phyloP scores from a whole-genome alignment of 2,113 vertebrate genomes.

The Chrysemys picta region DNA sequence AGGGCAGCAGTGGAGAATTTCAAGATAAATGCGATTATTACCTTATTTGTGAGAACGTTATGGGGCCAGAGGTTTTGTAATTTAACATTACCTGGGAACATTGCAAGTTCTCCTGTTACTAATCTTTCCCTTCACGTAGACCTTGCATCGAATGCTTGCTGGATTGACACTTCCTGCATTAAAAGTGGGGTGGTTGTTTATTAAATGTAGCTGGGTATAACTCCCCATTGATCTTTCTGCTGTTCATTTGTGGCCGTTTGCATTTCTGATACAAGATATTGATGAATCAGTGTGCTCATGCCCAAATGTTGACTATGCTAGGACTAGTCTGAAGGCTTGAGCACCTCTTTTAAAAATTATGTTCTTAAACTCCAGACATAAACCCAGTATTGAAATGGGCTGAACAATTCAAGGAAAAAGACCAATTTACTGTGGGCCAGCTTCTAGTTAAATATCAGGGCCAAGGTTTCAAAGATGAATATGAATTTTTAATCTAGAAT shows the following conservation, averaged over 20 bases:
- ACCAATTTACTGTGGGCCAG: not conserved
- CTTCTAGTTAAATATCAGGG: not conserved
- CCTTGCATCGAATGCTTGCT: not conserved
- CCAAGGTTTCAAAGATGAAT: not conserved
- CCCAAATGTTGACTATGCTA: not conserved
- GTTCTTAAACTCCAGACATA: not conserved
- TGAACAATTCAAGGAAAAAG: not conserved
- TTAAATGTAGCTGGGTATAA: accelerated
- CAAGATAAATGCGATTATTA: accelerated
- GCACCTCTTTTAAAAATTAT: not conserved
- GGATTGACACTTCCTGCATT: accelerated
- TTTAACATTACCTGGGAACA: not conserved
- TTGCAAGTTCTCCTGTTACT: accelerated
- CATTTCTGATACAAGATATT: not conserved
- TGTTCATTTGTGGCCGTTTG: not conserved
- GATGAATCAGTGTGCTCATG: not conserved
- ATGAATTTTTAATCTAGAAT: constrained; percentile 36
- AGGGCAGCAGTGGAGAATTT: not conserved
- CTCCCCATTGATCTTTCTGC: accelerated
- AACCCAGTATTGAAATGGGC: not conserved
- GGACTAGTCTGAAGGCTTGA: accelerated
- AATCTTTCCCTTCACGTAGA: accelerated
- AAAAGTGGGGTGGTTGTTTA: not conserved
- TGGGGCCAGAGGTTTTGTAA: not conserved
- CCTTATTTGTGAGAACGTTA: accelerated